Evolutionary conservation across 2,797 vertebrate species (phyloP), one percentile per base, ranked within the genome.

Genomic region (Gorsachius magnificus): DNA sequence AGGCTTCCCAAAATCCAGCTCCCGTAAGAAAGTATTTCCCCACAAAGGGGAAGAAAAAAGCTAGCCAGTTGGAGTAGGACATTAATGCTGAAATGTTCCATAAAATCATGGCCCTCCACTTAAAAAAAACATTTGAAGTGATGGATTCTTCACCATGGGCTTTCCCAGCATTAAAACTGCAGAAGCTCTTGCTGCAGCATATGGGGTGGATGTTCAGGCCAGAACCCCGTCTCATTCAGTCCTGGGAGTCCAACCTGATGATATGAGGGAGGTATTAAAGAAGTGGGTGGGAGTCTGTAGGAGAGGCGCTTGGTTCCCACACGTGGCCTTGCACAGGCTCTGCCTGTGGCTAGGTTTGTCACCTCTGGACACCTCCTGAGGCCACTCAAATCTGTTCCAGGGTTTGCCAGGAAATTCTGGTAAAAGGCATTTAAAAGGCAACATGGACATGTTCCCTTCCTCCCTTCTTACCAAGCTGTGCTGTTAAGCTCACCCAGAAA

Each of bases 391-490:
- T 45, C 38, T 28, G 31, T 43, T 22, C 46, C 81, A 60, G 41
- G 50, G 28, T 43, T 61, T 66, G 64, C 54, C 31, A 57, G 48
- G 22, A 85, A 79, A 28, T 5, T 3, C 21, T 48, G n/a, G 36
- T 41, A 61, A 72, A 64, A 75, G 16, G 43, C 56, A 51, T 61
- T 72, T 45, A 53, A 53, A 51, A 64, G 80, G 56, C 56, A 69
- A 13, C 0, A 0, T 33, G 60, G 72, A 11, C 17, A 13, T 4
- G 18, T 35, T 60, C 65, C 60, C 36, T 50, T 58, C 56, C 89
- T 60, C 65, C 60, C 36, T 50, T 58, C 56, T 86, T 35, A 25
- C 1, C 0, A 2, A 81, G 51, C 38, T 0, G 0, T 20, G 56
- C 25, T 53, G n/a, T 33, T 45, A 51, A 36, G 61, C 43, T 38